Evolutionary conservation across 2,113 vertebrate genomes (phyloP), one percentile per base, ranked within the genome.

Genomic region (Cyprichromis sp.): DNA sequence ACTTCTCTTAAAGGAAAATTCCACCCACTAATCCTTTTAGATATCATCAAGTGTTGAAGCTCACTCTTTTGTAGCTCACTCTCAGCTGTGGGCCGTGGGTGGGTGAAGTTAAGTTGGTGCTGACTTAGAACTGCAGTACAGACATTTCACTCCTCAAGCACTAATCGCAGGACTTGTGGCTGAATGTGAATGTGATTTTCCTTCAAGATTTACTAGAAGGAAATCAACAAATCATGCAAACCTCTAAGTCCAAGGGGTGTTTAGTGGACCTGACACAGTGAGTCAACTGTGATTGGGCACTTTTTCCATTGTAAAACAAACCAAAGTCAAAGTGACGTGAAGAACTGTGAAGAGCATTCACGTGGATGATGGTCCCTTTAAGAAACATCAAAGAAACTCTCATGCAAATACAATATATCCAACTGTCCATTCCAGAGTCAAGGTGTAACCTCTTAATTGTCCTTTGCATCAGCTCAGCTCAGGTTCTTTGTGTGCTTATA

Each of bases 1-100:
- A 90, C 87, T 85, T 89, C 90, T 91, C 86, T 86, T 84, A 73
- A 90, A 90, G 92, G 85, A 88, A 86, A 76, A 88, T 89, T 93
- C 83, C 92, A 24, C 87, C 88, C 89, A 88, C 89, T 85, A 83
- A 83, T 87, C 79, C 79, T 82, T 78, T 86, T 34, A 45, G 89
- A 85, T 80, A 57, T 59, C 78, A 34, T 40, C 63, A 34, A 78
- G 89, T 40, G 84, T 31, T 42, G 57, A 24, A 13, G 80, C 81
- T 80, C 59, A 4, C 81, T 79, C 76, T 61, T 81, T 40, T 19
- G 26, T 50, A 82, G 83, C 68, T 83, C 73, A 3, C 52, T 14
- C 50, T 86, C 81, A 66, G 88, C 84, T 81, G 85, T 81, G 82
- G 84, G 88, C 34, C 6, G 34, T 26, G 83, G 3, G 68, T 92